A percentile compares a stretch with the other conserved stretches of the same genome.
Evolutionary conservation across 2,888 invertebrate species (phyloP).

Genomic region (Polia nebulosa): DNA sequence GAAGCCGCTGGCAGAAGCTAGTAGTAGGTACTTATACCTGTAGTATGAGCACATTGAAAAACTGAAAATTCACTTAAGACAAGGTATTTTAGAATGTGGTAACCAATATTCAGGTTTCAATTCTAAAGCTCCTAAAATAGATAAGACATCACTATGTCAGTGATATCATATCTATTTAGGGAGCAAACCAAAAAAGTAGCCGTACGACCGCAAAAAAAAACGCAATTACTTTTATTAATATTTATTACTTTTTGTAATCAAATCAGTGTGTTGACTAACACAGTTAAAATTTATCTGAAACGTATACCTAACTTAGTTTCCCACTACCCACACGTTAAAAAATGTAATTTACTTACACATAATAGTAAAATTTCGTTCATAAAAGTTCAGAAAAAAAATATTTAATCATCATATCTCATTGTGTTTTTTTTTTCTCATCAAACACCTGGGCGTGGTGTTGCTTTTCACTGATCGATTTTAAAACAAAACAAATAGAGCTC

Average conservation of each 20-base stretch:
- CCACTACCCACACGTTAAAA: conserved; percentile 31
- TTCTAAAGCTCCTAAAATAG: conserved; percentile 6
- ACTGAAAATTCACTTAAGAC: too few relatives aligned
- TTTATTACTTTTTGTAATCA: conserved; percentile 50
- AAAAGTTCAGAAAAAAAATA: conserved; percentile 61
- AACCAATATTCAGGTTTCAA: conserved; percentile 16
- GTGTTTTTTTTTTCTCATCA: conserved; percentile 61
- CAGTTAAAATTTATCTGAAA: conserved; percentile 11
- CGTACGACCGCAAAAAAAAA: conserved; percentile 24
- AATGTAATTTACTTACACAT: conserved; percentile 51
- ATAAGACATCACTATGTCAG: conserved; percentile 49
- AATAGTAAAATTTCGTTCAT: conserved; percentile 58
- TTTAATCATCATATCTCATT: conserved; percentile 68
- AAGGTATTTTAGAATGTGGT: not conserved
- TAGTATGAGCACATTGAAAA: too few relatives aligned
- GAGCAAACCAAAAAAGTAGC: conserved; percentile 31
- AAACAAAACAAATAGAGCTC: conserved; percentile 19
- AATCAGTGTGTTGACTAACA: conserved; percentile 27
- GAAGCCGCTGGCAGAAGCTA: too few relatives aligned
- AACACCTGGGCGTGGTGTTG: conserved; percentile 58
- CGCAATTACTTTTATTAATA: conserved; percentile 41
- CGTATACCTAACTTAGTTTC: conserved; percentile 14
- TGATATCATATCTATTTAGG: too few relatives aligned
- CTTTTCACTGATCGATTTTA: conserved; percentile 39
- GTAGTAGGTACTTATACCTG: too few relatives aligned